Evolutionary conservation across 64 coral and sea anemone species (phyloP).

Genomic region (Actinia tenebrosa): DNA sequence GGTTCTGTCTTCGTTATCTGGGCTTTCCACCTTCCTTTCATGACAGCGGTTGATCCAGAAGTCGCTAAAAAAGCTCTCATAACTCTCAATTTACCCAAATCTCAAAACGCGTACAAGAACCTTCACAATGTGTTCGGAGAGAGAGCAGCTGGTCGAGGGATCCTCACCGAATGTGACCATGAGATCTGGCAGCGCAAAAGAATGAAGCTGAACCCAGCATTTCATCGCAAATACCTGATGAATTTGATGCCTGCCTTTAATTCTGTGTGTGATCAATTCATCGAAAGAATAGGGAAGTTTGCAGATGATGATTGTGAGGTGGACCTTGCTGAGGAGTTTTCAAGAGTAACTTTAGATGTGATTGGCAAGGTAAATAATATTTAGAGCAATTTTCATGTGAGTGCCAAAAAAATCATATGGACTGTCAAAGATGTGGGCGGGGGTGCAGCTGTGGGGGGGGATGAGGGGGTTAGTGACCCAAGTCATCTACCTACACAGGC

Average conservation of each 20-base stretch:
- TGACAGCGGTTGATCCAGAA: slow-evolving; percentile 35
- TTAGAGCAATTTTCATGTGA: too few species aligned
- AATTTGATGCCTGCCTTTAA: slow-evolving; percentile 88
- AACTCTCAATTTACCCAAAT: slow-evolving; percentile 48
- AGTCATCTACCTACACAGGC: too few species aligned
- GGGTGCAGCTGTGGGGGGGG: too few species aligned
- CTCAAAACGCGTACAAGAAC: neutral
- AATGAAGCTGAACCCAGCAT: slow-evolving; percentile 62
- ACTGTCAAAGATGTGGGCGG: too few species aligned
- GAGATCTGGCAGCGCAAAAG: slow-evolving; percentile 52
- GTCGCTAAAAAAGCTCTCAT: slow-evolving; percentile 40
- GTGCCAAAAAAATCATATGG: too few species aligned
- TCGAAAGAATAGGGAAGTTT: slow-evolving; percentile 43
- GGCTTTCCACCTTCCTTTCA: slow-evolving; percentile 22
- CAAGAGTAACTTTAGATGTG: slow-evolving; percentile 65
- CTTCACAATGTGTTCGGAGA: slow-evolving; percentile 33
- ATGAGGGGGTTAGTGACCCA: too few species aligned
- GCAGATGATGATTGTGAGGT: slow-evolving; percentile 55
- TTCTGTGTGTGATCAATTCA: slow-evolving; percentile 44
- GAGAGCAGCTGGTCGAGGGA: slow-evolving; percentile 37
- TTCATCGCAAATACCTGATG: slow-evolving; percentile 75
- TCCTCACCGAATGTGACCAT: slow-evolving; percentile 45
- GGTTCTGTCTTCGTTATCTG: slow-evolving; percentile 47
- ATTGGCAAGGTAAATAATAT: slow-evolving; percentile 60
- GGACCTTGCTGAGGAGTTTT: slow-evolving; percentile 66